These are phyloP conservation scores for Entomobrya multifasciata DNA, from an alignment of 2,888 invertebrate species.

Conservation along the genomic window DNA sequence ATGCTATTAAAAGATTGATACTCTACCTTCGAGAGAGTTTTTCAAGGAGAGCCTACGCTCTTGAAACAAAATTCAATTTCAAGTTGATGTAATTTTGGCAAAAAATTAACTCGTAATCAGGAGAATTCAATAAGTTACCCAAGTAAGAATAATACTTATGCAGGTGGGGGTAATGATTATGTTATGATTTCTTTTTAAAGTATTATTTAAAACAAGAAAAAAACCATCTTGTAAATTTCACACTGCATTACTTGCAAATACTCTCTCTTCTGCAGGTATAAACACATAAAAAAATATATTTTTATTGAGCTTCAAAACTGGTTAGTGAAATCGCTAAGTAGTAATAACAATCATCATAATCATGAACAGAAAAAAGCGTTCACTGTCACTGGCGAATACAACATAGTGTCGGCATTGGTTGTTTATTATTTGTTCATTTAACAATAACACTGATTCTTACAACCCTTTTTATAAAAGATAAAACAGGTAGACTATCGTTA, in stretches of 20 bases:
- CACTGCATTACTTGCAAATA: conserved; percentile 22
- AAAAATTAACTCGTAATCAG: not conserved
- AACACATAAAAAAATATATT: not conserved
- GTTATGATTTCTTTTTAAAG: conserved; percentile 38
- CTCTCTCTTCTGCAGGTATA: conserved; percentile 7
- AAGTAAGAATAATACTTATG: not conserved
- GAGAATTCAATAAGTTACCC: not conserved
- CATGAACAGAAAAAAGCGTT: not conserved
- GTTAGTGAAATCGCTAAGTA: conserved; percentile 6
- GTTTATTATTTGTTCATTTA: too few species aligned
- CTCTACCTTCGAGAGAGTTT: too few species aligned
- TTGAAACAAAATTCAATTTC: not conserved
- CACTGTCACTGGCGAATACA: not conserved
- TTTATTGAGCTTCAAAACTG: not conserved
- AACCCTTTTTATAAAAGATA: too few species aligned
- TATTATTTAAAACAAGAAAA: conserved; percentile 22
- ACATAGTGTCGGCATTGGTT: too few species aligned
- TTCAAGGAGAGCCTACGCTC: conserved; percentile 4
- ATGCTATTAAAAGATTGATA: too few species aligned
- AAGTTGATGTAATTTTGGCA: not conserved
- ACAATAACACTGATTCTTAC: too few species aligned
- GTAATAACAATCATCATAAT: too few species aligned
- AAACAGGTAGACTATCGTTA: too few species aligned
- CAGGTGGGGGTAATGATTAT: not conserved
- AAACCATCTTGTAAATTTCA: conserved; percentile 33